Evolutionary conservation across 2,888 invertebrate genomes (phyloP), one percentile per base, ranked within the genome.

Genomic region (Catocala nupta): DNA sequence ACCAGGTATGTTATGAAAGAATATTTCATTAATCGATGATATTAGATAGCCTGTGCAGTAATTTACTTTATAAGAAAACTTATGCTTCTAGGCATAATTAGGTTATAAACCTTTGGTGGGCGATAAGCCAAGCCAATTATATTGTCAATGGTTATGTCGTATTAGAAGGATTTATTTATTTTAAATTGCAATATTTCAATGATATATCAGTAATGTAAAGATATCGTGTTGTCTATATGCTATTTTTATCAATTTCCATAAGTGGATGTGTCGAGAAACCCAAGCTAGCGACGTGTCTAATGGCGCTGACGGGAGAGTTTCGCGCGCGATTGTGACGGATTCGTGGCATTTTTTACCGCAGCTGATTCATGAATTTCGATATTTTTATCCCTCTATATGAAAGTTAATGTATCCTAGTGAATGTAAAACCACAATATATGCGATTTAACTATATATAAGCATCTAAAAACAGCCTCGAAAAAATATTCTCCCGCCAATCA

Each of bases 261-360:
- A 86, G 92, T 87, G 91, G 93, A 90, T 87, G 88, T 88, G 84
- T 84, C 83, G 83, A 90, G 90, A 93, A 92, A 91, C 88, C 90
- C 90, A 90, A 91, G 92, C 90, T 90, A 86, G 90, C 94, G 93
- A 94, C 94, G 94, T 94, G 94, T 94, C 92, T 92, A 94, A 94
- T 94, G 94, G 94, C 94, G 94, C 90, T 92, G 92, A 92, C 90
- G 91, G 85, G 83, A 91, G 87, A 84, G 90, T 93, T 94, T 94
- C 93, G 94, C 94, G 94, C 94, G 94, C 94, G 94, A 92, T 92
- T 93, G 87, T 90, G 91, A 90, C 92, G 91, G 90, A 90, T 93
- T 94, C 94, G 93, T 94, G 94, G 94, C 94, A 94, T 91, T 90
- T 92, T 91, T 93, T 93, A 84, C 72, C 81, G 87, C 90, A 92